These are phyloP conservation scores for Gandaritis pyraliata DNA, from an alignment of 2,888 invertebrate species.

Conservation along the genomic window DNA sequence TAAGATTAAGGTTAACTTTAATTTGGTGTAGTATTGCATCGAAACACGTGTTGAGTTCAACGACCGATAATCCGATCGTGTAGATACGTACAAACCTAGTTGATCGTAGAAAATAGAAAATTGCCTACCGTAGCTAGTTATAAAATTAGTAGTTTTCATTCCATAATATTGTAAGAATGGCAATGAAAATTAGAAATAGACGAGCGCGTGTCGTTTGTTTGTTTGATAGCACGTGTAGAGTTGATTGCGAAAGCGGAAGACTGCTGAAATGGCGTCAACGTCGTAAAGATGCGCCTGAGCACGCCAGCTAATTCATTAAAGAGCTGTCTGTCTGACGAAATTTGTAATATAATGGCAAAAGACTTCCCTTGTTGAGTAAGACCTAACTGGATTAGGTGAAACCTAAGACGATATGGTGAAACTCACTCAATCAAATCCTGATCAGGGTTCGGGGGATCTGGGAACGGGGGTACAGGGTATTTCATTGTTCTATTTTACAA, in stretches of 20 bases:
- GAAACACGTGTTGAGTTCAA: slow-evolving; percentile 48
- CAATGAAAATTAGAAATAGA: too few relatives aligned
- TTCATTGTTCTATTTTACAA: too few relatives aligned
- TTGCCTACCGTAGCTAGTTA: too few relatives aligned
- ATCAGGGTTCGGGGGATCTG: too few relatives aligned
- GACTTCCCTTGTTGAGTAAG: too few relatives aligned
- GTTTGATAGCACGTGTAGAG: slow-evolving; percentile 48
- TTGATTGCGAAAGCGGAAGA: slow-evolving; percentile 65
- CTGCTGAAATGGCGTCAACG: slow-evolving; percentile 60
- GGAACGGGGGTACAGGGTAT: too few relatives aligned
- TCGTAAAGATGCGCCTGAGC: slow-evolving; percentile 53
- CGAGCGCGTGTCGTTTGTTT: slow-evolving; percentile 42
- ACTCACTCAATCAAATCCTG: too few relatives aligned
- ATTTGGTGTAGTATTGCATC: slow-evolving; percentile 39
- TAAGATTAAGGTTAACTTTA: slow-evolving; percentile 38
- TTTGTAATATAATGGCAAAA: slow-evolving; percentile 3
- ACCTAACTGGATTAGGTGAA: too few relatives aligned
- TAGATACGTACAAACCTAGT: slow-evolving; percentile 32
- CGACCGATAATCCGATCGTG: slow-evolving; percentile 66
- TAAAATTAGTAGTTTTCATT: neutral
- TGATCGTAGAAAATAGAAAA: too few relatives aligned
- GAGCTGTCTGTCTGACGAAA: slow-evolving; percentile 12
- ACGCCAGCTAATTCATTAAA: slow-evolving; percentile 56
- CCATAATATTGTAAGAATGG: slow-evolving; percentile 1
- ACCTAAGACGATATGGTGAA: too few relatives aligned